These are phyloP conservation scores for Lasioglossum figueresi DNA, from an alignment of 2,888 invertebrate genomes.

Conservation along the genomic window DNA sequence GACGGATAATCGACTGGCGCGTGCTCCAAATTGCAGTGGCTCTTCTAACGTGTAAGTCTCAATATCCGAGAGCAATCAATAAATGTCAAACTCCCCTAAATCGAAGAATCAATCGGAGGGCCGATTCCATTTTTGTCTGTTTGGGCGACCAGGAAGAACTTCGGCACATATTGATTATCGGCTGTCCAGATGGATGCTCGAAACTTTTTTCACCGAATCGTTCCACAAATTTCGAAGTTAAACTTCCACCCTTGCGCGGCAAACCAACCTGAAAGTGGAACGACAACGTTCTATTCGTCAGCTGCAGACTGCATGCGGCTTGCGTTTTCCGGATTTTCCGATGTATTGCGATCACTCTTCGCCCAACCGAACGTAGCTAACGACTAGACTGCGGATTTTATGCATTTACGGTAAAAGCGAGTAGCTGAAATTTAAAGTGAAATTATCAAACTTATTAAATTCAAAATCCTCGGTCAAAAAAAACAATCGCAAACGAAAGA, in stretches of 20 bases:
- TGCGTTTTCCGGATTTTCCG: not conserved
- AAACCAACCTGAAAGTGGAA: conserved; percentile 41
- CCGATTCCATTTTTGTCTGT: conserved; percentile 25
- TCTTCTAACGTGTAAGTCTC: conserved; percentile 19
- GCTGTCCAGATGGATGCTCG: conserved; percentile 60
- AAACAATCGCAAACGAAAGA: too few species aligned
- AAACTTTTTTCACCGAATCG: conserved; percentile 61
- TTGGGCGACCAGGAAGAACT: conserved; percentile 44
- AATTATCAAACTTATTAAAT: too few species aligned
- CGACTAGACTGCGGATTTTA: not conserved
- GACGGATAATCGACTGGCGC: conserved; percentile 6
- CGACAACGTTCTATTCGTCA: conserved; percentile 52
- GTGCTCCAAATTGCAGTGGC: conserved; percentile 18
- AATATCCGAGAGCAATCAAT: conserved; percentile 32
- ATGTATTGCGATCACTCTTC: not conserved
- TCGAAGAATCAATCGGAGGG: conserved; percentile 37
- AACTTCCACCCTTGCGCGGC: conserved; percentile 38
- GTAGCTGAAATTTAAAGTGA: not conserved
- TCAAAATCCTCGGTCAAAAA: not conserved
- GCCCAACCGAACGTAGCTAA: not conserved
- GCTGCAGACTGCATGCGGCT: conserved; percentile 15
- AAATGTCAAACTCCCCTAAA: conserved; percentile 22
- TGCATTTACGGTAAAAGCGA: not conserved
- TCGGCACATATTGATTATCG: conserved; percentile 66
- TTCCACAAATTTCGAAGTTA: conserved; percentile 65